Percentiles rank a stretch among this genome's conserved stretches.
Evolutionary conservation across 1,140 invertebrate genomes (phyloP).

Genomic region (Eufriesea mexicana): DNA sequence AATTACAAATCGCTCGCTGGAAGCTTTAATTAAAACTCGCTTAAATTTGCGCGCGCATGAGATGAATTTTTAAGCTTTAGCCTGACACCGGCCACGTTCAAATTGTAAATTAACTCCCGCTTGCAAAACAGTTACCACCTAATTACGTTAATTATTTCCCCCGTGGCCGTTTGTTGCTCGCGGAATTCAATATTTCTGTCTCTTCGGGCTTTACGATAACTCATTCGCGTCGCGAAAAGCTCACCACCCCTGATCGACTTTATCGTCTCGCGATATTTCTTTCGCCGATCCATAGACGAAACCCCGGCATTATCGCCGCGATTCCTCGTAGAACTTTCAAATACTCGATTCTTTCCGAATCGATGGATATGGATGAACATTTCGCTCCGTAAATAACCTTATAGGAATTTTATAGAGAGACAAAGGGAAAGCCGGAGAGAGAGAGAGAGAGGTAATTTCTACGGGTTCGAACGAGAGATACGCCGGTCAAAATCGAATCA

Average conservation of each 20-base stretch:
- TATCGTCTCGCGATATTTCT: not conserved
- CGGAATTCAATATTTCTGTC: not conserved
- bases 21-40: slow-evolving; percentile 42
- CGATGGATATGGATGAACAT: not conserved
- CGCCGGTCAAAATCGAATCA: slow-evolving; percentile 35
- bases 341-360: too few species aligned
- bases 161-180: too few species aligned
- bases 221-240: not conserved
- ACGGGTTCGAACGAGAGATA: not conserved
- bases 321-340: not conserved
- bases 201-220: not conserved
- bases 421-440: too few species aligned
- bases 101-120: slow-evolving; percentile 6
- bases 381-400: slow-evolving; percentile 14
- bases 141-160: not conserved
- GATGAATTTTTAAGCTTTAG: slow-evolving; percentile 20
- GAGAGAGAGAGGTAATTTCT: slow-evolving; percentile 18
- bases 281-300: not conserved
- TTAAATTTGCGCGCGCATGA: slow-evolving; percentile 11
- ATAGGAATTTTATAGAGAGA: not conserved
- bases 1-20: slow-evolving; percentile 5
- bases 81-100: too few species aligned
- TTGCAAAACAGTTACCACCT: slow-evolving; percentile 5
- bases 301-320: not conserved
- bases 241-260: not conserved